Evolutionary conservation across 37 sponge, comb jelly and placozoan genomes (phyloP), one percentile per base, ranked within the genome.

Genomic region (Bolinopsis microptera): DNA sequence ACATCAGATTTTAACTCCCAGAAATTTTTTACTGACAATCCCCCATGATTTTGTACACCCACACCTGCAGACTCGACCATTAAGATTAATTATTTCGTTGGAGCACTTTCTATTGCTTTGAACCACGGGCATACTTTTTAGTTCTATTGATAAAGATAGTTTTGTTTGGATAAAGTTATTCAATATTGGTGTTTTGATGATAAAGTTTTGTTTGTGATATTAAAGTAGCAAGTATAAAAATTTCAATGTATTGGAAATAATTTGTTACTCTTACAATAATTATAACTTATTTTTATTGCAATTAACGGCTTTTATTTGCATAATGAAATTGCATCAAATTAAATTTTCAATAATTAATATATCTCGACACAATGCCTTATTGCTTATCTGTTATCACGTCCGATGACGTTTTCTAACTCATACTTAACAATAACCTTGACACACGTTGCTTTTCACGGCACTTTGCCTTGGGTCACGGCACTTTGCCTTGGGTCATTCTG

Each of bases 161-260:
- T 28, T 70, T 70, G 18, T 70, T 70, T 70, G 2, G 30, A 28
- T 70, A 26, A 26, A 28, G 30, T 70, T 70, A 70, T 70, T 70
- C 30, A 70, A 22, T 70, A 70, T 70, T n/a, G 26, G 74, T 70
- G 30, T 70, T 70, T 70, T 70, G 74, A 70, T 70, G 74, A 70
- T 70, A 22, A 70, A 70, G 74, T 70, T 70, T 70, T 70, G 74
- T 70, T 70, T 70, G 30, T 70, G 74, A 70, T 26, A 3, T n/a
- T 70, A 70, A 70, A 26, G 74, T 28, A 26, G 30, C 30, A 70
- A 70, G 2, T 70, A 26, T 70, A 22, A 28, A 61, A 70, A 70
- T 70, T 70, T 70, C 74, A 70, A 70, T 70, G 74, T 70, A 22
- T 70, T 70, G 74, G 74, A 70, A 70, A 28, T 70, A 26, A 70